Conservation (phyloP, 2,113 vertebrate species). For the Gobiocypris rarus region DNA sequence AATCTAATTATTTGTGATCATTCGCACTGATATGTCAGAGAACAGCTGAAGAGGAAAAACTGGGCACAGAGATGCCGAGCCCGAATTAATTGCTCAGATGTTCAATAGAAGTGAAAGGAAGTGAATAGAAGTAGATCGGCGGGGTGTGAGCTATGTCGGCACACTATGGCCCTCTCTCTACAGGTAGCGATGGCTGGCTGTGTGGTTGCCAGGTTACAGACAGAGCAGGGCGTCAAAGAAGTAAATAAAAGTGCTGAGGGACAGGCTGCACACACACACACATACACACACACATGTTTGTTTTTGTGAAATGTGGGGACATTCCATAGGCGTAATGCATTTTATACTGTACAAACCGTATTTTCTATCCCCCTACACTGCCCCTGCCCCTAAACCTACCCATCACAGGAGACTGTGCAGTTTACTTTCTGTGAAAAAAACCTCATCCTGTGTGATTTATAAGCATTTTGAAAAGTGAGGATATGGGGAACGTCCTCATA, state of each 20-base stretch:
- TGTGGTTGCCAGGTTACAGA: constrained; percentile 47
- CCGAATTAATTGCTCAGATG: constrained; percentile 33
- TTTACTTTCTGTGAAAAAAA: too few species aligned
- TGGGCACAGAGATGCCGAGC: background rate
- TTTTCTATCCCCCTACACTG: too few species aligned
- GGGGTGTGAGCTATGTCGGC: constrained; percentile 12
- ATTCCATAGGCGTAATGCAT: too few species aligned
- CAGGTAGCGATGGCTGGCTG: constrained; percentile 27
- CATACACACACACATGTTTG: constrained; percentile 27
- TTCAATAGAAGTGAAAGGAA: constrained; percentile 26
- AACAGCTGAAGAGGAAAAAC: constrained; percentile 10
- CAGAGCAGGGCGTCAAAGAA: constrained; percentile 11
- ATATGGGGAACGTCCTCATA: too few species aligned
- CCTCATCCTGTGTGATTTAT: too few species aligned
- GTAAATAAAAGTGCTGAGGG: constrained; percentile 49
- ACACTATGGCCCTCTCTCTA: constrained; percentile 36
- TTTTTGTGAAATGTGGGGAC: too few species aligned
- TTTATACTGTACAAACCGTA: too few species aligned
- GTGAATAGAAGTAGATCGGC: constrained; percentile 13
- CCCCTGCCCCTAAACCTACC: too few species aligned
- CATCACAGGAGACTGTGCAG: too few species aligned
- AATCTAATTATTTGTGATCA: constrained; percentile 24
- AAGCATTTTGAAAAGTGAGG: too few species aligned
- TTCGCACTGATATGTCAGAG: background rate
- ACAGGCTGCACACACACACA: background rate